These are phyloP conservation scores for Pseudanteris insignis DNA, from an alignment of 2,888 invertebrate genomes.

Conservation along the genomic window DNA sequence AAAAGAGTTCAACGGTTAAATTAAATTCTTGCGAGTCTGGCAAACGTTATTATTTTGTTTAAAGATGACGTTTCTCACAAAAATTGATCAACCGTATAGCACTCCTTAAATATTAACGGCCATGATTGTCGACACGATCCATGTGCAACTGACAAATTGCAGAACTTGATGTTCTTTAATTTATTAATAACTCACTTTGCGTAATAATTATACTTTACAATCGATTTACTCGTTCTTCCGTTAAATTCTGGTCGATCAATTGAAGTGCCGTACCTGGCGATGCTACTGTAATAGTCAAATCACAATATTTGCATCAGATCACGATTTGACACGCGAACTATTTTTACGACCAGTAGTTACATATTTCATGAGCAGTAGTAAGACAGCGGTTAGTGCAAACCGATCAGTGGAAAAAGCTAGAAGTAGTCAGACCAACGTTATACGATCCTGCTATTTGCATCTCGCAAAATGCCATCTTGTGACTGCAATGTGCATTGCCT, in stretches of 20 bases:
- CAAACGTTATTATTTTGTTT: slow-evolving; percentile 45
- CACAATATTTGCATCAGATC: slow-evolving; percentile 16
- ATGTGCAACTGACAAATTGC: too few relatives aligned
- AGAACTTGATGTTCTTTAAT: too few relatives aligned
- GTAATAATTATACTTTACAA: slow-evolving; percentile 7
- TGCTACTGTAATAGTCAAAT: slow-evolving; percentile 17
- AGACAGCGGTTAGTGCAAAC: slow-evolving; percentile 2
- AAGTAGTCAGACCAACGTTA: slow-evolving; percentile 4
- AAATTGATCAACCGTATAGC: too few relatives aligned
- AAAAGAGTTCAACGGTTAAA: slow-evolving; percentile 60
- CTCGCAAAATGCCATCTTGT: slow-evolving; percentile 10
- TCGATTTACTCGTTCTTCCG: too few relatives aligned
- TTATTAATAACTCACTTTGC: too few relatives aligned
- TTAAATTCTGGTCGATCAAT: slow-evolving; percentile 20
- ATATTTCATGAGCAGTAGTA: slow-evolving; percentile 12
- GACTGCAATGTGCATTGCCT: slow-evolving; percentile 13
- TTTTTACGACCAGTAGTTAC: slow-evolving; percentile 6
- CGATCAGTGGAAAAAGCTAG: slow-evolving; percentile 15
- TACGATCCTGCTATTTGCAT: slow-evolving; percentile 5
- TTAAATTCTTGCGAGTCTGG: slow-evolving; percentile 51
- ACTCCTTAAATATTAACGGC: too few relatives aligned
- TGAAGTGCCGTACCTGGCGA: slow-evolving; percentile 6
- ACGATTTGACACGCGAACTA: slow-evolving; percentile 18
- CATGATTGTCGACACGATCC: too few relatives aligned
- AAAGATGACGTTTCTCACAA: too few relatives aligned